Conservation (phyloP, 2,113 vertebrate genomes). For the Hippocampus mohnikei region DNA sequence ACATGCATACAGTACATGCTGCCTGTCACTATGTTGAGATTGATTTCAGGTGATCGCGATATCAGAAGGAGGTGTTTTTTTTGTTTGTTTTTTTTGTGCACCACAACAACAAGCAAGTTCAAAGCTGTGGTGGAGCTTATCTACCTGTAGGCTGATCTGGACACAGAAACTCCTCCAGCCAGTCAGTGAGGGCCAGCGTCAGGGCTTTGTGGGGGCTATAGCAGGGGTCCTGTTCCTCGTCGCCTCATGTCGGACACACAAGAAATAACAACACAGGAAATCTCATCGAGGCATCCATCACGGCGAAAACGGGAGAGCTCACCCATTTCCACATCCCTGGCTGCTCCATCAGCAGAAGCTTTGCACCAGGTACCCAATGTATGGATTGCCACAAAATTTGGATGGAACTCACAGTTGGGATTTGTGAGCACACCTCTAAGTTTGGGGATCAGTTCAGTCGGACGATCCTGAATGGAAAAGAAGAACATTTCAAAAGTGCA, state of each 20-base stretch:
- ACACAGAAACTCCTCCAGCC: conserved; percentile 87
- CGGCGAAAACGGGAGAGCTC: conserved; percentile 33
- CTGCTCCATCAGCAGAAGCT: conserved; percentile 78
- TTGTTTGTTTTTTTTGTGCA: not conserved
- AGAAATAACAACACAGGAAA: not conserved
- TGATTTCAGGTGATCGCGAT: not conserved
- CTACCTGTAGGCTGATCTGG: conserved; percentile 83
- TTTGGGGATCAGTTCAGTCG: conserved; percentile 88
- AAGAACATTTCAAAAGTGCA: not conserved
- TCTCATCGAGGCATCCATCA: not conserved
- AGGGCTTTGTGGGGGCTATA: conserved; percentile 92
- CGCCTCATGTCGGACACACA: conserved; percentile 67
- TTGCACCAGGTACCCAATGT: conserved; percentile 95
- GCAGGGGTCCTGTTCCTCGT: conserved; percentile 84
- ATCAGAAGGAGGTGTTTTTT: not conserved
- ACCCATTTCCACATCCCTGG: conserved; percentile 91
- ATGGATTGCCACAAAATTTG: conserved; percentile 96
- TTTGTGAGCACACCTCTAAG: conserved; percentile 93
- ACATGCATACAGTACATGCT: too few species aligned
- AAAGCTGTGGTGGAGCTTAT: not conserved
- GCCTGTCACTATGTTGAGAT: not conserved
- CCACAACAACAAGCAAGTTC: not conserved
- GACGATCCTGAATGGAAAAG: conserved; percentile 72
- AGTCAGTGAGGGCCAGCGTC: conserved; percentile 85
- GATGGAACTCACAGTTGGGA: conserved; percentile 98